Percentiles rank a stretch among this genome's conserved stretches.
phyloP scores from a whole-genome alignment of 2,888 invertebrate genomes.

The Margaritifera margaritifera region DNA sequence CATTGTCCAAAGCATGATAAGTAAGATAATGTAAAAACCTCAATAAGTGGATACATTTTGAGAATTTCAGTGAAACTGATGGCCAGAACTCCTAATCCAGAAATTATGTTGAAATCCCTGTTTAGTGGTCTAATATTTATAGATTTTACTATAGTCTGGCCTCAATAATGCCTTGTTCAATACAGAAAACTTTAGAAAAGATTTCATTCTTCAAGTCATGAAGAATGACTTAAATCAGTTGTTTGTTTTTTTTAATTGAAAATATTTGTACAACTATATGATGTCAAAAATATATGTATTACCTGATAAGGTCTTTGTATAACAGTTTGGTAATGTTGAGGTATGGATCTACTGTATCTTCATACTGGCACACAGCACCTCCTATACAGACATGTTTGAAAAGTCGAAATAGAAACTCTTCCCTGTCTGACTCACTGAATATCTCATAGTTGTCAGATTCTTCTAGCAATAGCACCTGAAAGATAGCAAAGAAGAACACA shows the following conservation, averaged over 20 bases:
- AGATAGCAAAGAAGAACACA: not conserved
- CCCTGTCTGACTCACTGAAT: slow-evolving; percentile 74
- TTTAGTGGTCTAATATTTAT: no score
- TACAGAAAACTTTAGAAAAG: no score
- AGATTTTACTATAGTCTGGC: no score
- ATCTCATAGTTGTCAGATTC: slow-evolving; percentile 74
- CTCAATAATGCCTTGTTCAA: no score
- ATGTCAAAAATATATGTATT: not conserved
- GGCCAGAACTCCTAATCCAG: no score
- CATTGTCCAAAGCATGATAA: no score
- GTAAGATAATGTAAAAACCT: no score
- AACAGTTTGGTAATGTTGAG: slow-evolving; percentile 75
- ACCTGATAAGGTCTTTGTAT: slow-evolving; percentile 78
- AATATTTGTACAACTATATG: not conserved
- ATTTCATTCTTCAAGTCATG: not conserved
- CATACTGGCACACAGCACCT: slow-evolving; percentile 77
- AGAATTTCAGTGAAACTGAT: no score
- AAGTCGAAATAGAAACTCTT: slow-evolving; percentile 77
- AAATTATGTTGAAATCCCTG: no score
- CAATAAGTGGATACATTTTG: no score
- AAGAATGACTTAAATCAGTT: not conserved
- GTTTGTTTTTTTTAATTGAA: not conserved
- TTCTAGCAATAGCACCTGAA: slow-evolving; percentile 73
- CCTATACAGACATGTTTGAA: slow-evolving; percentile 77
- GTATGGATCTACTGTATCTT: slow-evolving; percentile 76